A percentile compares a stretch with the other conserved stretches of the same genome.
These are phyloP conservation scores for Corythoichthys intestinalis DNA, from an alignment of 2,113 vertebrate genomes.

Conservation along the genomic window DNA sequence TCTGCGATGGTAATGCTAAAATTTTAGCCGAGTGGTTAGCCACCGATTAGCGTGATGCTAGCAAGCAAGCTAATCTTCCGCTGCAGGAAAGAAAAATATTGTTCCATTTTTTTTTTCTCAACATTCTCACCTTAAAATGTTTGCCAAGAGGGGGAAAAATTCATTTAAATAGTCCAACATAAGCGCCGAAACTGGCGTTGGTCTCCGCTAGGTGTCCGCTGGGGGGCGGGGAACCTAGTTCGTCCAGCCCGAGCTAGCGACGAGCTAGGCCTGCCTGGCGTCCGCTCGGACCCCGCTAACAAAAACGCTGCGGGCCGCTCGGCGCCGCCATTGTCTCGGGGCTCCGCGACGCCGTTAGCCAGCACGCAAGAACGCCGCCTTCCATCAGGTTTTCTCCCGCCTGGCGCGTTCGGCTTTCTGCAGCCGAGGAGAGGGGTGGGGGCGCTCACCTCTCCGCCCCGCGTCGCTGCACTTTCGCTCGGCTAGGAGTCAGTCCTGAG, in stretches of 20 bases:
- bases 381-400: not conserved
- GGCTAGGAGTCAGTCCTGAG: not conserved
- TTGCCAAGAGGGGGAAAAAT: not conserved
- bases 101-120: not conserved
- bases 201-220: constrained; percentile 57
- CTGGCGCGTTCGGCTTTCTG: constrained; percentile 31
- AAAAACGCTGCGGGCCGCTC: constrained; percentile 61
- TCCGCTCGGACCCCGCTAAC: constrained; percentile 64
- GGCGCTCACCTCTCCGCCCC: constrained; percentile 49
- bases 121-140: constrained; percentile 32
- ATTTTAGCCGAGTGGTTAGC: constrained; percentile 45
- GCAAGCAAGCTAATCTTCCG: constrained; percentile 12
- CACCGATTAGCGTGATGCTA: constrained; percentile 40
- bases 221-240: constrained; percentile 49
- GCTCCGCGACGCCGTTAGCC: not conserved
- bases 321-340: constrained; percentile 40
- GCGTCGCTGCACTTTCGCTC: constrained; percentile 51
- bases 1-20: constrained; percentile 19
- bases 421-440: not conserved
- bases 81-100: constrained; percentile 3
- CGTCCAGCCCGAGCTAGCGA: constrained; percentile 65
- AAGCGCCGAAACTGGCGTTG: constrained; percentile 31
- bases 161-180: not conserved
- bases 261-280: constrained; percentile 64
- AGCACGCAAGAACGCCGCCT: not conserved